Evolutionary conservation across 2,888 invertebrate species (phyloP).

Genomic region (Agonum fuliginosum): DNA sequence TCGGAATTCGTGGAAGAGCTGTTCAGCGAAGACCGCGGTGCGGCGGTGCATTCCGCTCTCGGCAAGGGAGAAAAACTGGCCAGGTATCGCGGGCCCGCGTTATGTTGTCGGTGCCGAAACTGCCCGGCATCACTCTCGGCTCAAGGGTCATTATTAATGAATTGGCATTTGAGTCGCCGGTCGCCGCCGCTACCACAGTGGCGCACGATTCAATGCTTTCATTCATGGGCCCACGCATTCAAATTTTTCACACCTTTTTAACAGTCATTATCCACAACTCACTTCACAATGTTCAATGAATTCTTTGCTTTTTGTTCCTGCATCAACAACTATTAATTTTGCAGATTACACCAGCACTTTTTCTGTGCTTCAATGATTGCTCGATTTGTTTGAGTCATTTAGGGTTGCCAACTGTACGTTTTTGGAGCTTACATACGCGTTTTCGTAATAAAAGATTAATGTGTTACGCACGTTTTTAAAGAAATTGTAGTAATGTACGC

Average conservation of each 20-base stretch:
- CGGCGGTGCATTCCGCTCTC: constrained; percentile 34
- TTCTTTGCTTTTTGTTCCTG: not conserved
- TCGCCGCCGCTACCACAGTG: constrained; percentile 5
- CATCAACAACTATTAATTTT: not conserved
- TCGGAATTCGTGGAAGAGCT: constrained; percentile 50
- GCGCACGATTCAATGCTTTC: constrained; percentile 4
- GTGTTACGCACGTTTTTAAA: too few species aligned
- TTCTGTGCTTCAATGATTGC: too few species aligned
- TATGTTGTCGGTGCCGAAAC: constrained; percentile 8
- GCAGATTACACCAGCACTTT: too few species aligned
- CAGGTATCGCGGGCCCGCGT: constrained; percentile 5
- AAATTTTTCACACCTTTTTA: constrained; percentile 37
- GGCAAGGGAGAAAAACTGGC: constrained; percentile 35
- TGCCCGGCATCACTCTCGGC: not conserved
- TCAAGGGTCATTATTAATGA: constrained; percentile 54
- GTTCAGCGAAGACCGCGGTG: constrained; percentile 4
- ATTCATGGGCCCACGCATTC: constrained; percentile 30
- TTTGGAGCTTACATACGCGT: too few species aligned
- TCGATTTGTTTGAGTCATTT: too few species aligned
- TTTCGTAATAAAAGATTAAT: too few species aligned
- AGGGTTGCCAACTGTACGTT: too few species aligned
- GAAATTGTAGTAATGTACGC: too few species aligned
- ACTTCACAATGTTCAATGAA: not conserved
- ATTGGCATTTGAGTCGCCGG: constrained; percentile 37
- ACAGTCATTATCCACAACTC: constrained; percentile 22